phyloP scores from a whole-genome alignment of 2,113 vertebrate genomes.

The Psammodynastes pulverulentus region DNA sequence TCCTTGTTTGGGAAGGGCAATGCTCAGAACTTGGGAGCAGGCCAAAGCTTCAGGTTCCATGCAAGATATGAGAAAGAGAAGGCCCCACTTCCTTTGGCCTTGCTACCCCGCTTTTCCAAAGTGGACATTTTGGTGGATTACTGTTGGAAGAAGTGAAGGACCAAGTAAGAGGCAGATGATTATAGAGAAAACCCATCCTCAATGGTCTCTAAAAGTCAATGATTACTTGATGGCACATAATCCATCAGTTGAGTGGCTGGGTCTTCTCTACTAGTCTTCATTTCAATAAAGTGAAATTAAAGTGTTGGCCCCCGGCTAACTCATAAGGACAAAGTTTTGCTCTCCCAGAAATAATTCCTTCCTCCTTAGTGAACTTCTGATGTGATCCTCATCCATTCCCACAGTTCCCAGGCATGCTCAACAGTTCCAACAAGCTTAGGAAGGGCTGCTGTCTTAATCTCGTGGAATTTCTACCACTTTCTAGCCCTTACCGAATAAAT shows the following conservation, averaged over 20 bases:
- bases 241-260: not conserved
- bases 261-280: not conserved
- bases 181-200: not conserved
- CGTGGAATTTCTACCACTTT: not conserved
- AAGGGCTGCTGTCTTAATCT: not conserved
- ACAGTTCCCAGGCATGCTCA: not conserved
- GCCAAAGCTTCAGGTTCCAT: not conserved
- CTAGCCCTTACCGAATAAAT: not conserved
- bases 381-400: not conserved
- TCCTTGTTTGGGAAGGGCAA: slow-evolving; percentile 25
- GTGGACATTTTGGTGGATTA: not conserved
- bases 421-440: not conserved
- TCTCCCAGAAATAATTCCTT: not conserved
- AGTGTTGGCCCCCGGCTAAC: not conserved
- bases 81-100: not conserved
- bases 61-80: not conserved
- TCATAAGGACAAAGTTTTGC: not conserved
- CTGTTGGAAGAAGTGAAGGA: not conserved
- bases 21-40: not conserved
- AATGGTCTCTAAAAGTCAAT: not conserved
- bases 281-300: not conserved
- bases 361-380: not conserved
- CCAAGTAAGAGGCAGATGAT: not conserved
- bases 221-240: not conserved
- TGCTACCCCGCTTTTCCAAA: not conserved